Base-by-base conservation (phyloP, 2,888 invertebrate species). In the Aleiodes alternator region DNA sequence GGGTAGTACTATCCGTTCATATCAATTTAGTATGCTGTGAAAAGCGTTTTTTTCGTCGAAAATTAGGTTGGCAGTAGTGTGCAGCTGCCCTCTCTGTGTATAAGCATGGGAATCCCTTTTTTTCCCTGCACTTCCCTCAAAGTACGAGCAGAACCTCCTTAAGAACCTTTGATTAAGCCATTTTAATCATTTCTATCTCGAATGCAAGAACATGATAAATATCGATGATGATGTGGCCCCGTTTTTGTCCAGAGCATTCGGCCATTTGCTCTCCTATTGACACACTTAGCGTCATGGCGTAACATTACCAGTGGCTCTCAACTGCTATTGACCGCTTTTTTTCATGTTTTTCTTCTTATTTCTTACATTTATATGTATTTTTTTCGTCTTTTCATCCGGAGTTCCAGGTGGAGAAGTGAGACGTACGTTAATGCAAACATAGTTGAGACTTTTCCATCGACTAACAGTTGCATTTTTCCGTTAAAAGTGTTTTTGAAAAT, bases 251-350 rank as follows among this genome's bases (percentile, higher is more conserved):
- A 55, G 78, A 79, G 77, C 80, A 82, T 83, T 85, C 80, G 84
- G 79, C 80, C 83, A 82, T 86, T 87, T 87, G 84, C 82, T 84
- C 83, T 86, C 83, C 87, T 84, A 86, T 87, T 87, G 87, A 87
- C 87, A 87, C 83, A 87, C 87, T 87, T 85, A 80, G 77, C 76
- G 79, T 72, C 76, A 75, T 77, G 78, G 80, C 76, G 78, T 75
- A 78, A 84, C 82, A 55, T 56, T 59, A 73, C 31, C 81, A 81
- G 81, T 72, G 81, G 76, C 77, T 80, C 81, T 80, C 81, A 78
- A 53, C 69, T 72, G 23, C 59, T 38, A 53, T 59, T 72, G 72
- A 76, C 69, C 66, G 71, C 68, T 72, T 73, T 73, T 73, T 43
- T 43, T 43, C 6, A 34, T 43, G 23, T 23, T 23, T 23, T 23